Percentiles rank a stretch among this genome's conserved stretches.
phyloP scores from a whole-genome alignment of 2,797 vertebrate genomes.

The Alosa sapidissima region DNA sequence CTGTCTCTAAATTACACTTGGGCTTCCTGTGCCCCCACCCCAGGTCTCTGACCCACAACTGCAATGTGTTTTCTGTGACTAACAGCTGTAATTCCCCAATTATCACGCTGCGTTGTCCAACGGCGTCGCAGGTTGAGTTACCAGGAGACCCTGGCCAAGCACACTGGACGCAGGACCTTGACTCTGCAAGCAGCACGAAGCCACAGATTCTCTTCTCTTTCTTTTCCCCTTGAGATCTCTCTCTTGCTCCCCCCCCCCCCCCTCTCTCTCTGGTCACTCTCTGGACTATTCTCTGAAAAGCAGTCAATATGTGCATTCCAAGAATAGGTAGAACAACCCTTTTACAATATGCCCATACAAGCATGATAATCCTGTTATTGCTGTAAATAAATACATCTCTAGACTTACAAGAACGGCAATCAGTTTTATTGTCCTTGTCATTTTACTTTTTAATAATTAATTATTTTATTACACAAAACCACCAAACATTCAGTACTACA shows the following conservation, averaged over 20 bases:
- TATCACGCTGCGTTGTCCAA: constrained; percentile 75
- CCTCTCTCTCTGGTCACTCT: not conserved
- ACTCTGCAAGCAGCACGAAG: not conserved
- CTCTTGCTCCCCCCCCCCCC: not conserved
- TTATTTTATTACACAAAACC: too few species aligned
- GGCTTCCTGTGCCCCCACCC: constrained; percentile 79
- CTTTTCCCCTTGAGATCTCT: not conserved
- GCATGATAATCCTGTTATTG: not conserved
- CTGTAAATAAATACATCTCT: not conserved
- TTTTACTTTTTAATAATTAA: too few species aligned
- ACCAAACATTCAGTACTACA: too few species aligned
- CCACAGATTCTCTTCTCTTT: not conserved
- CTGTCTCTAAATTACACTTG: constrained; percentile 78
- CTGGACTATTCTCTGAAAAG: not conserved
- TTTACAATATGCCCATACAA: not conserved
- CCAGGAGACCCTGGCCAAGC: constrained; percentile 58
- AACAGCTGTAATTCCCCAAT: constrained; percentile 82
- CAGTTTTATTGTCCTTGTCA: too few species aligned
- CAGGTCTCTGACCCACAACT: constrained; percentile 77
- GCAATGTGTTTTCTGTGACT: constrained; percentile 78
- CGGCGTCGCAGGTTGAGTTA: constrained; percentile 73
- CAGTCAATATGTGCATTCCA: not conserved
- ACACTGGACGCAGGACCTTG: constrained; percentile 26
- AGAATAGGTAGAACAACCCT: not conserved
- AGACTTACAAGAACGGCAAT: too few species aligned